Base-by-base conservation (phyloP, 2,113 vertebrate species). In the Leucosticte australis region DNA sequence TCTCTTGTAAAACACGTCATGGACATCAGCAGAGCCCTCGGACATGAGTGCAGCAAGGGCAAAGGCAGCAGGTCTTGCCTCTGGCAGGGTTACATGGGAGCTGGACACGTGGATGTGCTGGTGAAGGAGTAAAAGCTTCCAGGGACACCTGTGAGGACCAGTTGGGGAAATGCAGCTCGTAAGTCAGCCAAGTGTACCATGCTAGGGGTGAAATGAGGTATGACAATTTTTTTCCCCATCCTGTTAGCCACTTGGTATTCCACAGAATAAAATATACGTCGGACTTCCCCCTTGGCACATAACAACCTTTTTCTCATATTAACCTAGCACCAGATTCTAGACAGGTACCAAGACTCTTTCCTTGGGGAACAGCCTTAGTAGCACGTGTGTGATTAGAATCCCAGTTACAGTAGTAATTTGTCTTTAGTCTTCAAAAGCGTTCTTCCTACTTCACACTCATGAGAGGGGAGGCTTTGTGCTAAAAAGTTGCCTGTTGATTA, bases 71-170 rank as follows among this genome's bases (percentile, higher is more conserved):
- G 18, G 13, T 30, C 14, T 20, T 23, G 17, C 33, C 17, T 13
- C 1, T 15, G 67, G 35, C 1, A 3, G 44, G 3, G 5, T 41
- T 21, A 9, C 2, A 0, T 0, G 3, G 14, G 18, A 20, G 4
- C 35, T 1, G 4, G 23, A 14, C 21, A 2, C 7, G 6, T 7
- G 59, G 10, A 7, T 1, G 0, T 9, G 23, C 50, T 10, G 35
- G 4, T 27, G 82, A 26, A 15, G 35, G 12, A 64, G 2, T 22
- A 13, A 21, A 26, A 22, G 30, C 39, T 22, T 33, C 4, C 2
- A 6, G 50, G 22, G 15, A 44, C 0, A 5, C 24, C 16, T 1
- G 0, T 27, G 44, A 46, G n/a, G 24, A 11, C 15, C 9, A 22
- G 3, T 0, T 8, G 41, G 15, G 33, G 24, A 57, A 70, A 24